Percentiles rank a stretch among this genome's conserved stretches.
Evolutionary conservation across 2,797 vertebrate species (phyloP).

Genomic region (Leontopithecus rosalia): DNA sequence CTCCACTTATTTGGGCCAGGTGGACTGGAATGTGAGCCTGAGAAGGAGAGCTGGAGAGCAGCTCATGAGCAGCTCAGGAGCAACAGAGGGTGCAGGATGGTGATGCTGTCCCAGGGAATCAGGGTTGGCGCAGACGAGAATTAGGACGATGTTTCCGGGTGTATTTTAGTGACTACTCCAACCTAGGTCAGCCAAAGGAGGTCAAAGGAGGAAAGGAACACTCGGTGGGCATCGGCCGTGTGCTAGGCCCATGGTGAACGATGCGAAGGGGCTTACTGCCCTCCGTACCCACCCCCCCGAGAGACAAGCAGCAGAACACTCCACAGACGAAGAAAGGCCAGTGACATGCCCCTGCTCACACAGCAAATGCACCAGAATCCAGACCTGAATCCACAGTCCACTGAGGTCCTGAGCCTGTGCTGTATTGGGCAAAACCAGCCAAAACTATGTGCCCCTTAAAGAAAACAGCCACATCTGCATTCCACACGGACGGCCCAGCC

Average conservation of each 20-base stretch:
- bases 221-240: fast-evolving
- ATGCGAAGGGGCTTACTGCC: background rate
- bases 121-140: background rate
- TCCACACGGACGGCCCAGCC: background rate
- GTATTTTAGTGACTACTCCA: background rate
- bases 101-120: background rate
- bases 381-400: background rate
- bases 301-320: fast-evolving
- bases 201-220: background rate
- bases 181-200: background rate
- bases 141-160: fast-evolving
- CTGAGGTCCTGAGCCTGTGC: fast-evolving
- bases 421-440: background rate
- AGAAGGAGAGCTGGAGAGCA: background rate
- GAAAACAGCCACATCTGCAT: background rate
- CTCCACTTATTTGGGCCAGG: background rate
- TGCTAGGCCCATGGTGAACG: background rate
- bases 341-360: fast-evolving
- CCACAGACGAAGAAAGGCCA: fast-evolving
- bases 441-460: background rate
- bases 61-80: fast-evolving
- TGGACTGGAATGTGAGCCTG: background rate
- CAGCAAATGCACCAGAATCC: too few relatives aligned
- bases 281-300: background rate
- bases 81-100: background rate